Conservation (phyloP, 2,888 invertebrate genomes). For the Sepiola atlantica region DNA sequence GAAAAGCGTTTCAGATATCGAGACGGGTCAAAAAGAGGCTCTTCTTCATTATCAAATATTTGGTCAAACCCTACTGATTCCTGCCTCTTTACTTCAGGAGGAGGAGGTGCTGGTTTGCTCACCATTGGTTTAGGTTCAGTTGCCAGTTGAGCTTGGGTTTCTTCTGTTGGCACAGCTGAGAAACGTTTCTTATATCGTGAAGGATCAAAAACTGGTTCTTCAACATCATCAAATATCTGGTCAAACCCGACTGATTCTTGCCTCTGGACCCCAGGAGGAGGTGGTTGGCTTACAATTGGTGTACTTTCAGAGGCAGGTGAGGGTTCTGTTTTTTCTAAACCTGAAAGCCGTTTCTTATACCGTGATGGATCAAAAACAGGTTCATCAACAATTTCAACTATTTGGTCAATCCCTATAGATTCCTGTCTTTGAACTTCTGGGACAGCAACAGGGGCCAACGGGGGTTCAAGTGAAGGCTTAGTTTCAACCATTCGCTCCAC, state of each 20-base stretch:
- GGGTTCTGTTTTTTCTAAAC: background rate
- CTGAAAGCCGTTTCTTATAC: background rate
- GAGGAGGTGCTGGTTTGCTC: background rate
- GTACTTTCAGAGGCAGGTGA: background rate
- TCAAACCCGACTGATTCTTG: background rate
- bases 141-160: background rate
- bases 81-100: background rate
- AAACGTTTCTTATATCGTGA: background rate
- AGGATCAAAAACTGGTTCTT: background rate
- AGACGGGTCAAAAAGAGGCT: background rate
- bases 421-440: background rate
- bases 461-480: background rate
- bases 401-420: background rate
- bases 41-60: slow-evolving; percentile 6
- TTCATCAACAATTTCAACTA: background rate
- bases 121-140: background rate
- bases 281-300: background rate
- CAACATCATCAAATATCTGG: background rate
- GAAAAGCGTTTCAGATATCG: background rate
- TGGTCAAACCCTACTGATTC: background rate
- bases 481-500: background rate
- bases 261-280: background rate
- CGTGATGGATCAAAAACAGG: background rate
- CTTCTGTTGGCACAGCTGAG: background rate
- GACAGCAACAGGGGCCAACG: background rate